These are phyloP conservation scores for Brenthis daphne DNA, from an alignment of 2,888 invertebrate genomes.

Conservation along the genomic window DNA sequence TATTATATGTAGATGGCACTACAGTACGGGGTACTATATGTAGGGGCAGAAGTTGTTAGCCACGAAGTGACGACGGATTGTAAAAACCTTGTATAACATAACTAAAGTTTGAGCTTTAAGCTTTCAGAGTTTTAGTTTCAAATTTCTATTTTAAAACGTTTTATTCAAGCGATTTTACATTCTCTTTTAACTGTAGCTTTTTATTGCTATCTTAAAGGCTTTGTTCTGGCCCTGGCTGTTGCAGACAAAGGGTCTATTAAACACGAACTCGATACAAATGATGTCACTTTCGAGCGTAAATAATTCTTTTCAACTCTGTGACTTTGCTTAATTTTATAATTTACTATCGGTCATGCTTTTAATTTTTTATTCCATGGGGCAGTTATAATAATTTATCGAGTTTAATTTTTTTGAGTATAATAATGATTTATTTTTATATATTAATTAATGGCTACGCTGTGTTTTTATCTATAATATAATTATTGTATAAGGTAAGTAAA, in stretches of 20 bases:
- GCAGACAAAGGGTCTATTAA: conserved; percentile 26
- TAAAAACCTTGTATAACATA: no score
- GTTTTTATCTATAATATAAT: no score
- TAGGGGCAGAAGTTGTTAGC: no score
- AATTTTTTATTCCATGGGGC: background rate
- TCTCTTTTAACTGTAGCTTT: conserved; percentile 21
- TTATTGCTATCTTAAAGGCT: conserved; percentile 29
- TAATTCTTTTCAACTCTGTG: conserved; percentile 18
- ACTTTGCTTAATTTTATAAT: conserved; percentile 19
- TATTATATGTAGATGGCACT: no score
- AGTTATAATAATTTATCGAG: background rate
- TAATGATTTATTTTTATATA: no score
- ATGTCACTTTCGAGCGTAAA: conserved; percentile 23
- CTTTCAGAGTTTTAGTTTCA: conserved; percentile 1
- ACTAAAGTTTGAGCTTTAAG: no score
- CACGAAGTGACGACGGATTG: no score
- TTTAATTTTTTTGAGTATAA: background rate
- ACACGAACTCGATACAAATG: conserved; percentile 26
- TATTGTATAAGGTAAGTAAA: no score
- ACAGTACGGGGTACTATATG: no score
- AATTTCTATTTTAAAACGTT: conserved; percentile 11
- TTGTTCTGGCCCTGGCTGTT: conserved; percentile 23
- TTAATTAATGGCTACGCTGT: no score
- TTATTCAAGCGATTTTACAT: conserved; percentile 8
- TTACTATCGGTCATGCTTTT: conserved; percentile 9